These are phyloP conservation scores for Tragelaphus buxtoni DNA, from an alignment of 2,113 vertebrate species.

Conservation along the genomic window DNA sequence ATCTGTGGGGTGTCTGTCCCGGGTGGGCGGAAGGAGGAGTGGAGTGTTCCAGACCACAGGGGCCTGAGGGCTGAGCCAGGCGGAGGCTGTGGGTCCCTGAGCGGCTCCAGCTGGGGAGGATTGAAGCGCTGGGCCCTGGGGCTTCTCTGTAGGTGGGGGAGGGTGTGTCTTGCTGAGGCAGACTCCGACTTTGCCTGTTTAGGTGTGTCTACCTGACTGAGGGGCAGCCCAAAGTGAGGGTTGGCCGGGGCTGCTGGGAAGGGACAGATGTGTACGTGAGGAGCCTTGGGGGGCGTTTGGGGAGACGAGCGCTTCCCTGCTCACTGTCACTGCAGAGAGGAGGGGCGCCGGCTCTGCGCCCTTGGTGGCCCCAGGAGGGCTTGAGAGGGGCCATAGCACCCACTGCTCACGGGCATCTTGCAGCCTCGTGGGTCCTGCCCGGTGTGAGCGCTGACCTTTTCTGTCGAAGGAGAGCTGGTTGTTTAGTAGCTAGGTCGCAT, in stretches of 20 bases:
- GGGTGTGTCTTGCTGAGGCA: background rate
- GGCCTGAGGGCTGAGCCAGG: background rate
- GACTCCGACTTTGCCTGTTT: background rate
- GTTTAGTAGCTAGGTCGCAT: background rate
- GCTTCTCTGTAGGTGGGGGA: no score
- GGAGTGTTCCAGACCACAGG: background rate
- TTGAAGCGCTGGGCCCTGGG: background rate
- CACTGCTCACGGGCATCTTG: background rate
- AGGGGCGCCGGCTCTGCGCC: background rate
- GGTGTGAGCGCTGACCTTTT: background rate
- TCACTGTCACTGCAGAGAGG: background rate
- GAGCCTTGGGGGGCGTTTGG: background rate
- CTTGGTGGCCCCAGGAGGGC: accelerated
- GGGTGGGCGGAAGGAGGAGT: background rate
- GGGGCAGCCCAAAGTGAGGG: background rate
- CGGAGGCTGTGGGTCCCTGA: background rate
- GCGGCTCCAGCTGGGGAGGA: no score
- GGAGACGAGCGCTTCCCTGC: background rate
- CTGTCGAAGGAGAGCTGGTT: background rate
- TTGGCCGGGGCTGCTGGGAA: accelerated
- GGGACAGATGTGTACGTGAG: background rate
- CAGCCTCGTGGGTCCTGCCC: background rate
- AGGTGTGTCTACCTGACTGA: background rate
- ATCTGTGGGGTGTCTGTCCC: background rate
- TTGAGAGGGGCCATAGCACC: background rate